phyloP scores from a whole-genome alignment of 1,140 invertebrate genomes.

The Drosophila sechellia region DNA sequence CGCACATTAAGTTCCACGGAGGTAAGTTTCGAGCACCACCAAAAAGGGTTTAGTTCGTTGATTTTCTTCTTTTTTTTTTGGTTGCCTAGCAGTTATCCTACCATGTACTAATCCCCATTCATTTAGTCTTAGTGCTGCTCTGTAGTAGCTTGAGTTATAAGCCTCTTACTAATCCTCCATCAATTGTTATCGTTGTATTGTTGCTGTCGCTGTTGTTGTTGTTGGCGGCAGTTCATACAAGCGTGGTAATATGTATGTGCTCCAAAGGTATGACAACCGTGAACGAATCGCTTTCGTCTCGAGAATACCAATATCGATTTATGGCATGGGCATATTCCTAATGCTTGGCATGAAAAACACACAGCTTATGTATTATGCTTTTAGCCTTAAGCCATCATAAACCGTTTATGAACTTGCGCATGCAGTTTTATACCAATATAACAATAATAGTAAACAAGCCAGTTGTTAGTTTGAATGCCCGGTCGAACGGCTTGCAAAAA shows the following conservation, averaged over 20 bases:
- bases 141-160: conserved; percentile 13
- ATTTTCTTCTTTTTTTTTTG: neutral
- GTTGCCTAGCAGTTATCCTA: conserved; percentile 40
- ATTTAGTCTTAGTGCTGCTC: conserved; percentile 13
- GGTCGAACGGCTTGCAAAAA: neutral
- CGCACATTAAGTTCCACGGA: conserved; percentile 84
- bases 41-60: conserved; percentile 11
- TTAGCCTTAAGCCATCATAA: neutral
- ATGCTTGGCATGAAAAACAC: conserved; percentile 29
- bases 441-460: neutral
- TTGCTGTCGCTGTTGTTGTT: conserved; percentile 23
- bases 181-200: conserved; percentile 38
- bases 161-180: conserved; percentile 22
- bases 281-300: neutral
- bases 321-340: conserved; percentile 3
- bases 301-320: conserved; percentile 7
- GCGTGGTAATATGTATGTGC: conserved; percentile 47
- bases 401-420: neutral
- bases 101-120: conserved; percentile 25
- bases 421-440: neutral
- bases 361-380: conserved; percentile 17
- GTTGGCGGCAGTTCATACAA: conserved; percentile 58
- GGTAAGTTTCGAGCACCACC: conserved; percentile 70
- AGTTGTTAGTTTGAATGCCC: neutral
- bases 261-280: conserved; percentile 48